Base-by-base conservation (phyloP, 1,140 invertebrate genomes). In the Berghia stephanieae region DNA sequence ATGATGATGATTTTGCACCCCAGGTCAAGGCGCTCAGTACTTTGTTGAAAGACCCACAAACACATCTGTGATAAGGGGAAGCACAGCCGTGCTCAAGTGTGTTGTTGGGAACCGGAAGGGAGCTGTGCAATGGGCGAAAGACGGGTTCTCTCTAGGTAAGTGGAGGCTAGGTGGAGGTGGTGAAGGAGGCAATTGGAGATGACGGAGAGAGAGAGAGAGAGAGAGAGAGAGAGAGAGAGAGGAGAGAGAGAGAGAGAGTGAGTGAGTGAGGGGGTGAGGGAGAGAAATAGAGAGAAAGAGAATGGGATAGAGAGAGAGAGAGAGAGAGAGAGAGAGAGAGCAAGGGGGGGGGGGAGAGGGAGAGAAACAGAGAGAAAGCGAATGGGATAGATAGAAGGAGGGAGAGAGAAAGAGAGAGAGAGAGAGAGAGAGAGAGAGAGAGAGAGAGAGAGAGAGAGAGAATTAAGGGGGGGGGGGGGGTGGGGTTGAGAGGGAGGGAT, bases 101-200 rank as follows among this genome's bases (percentile, higher is more conserved):
- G 94, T 95, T 84, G 93, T 98, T 31, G 92, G 93, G 43, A 94
- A 97, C 89, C 90, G 94, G 82, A 93, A 92, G 34, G 96, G 96
- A 24, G 92, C 92, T 79, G 95, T 97, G 75, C 96, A 98, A 87
- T 98, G 96, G 96, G 95, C 95, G 69, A 97, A 97, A 89, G 96
- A 98, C 90, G 96, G 96, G 78, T 96, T 97, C 86, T 95, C 95
- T 40, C 92, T 97, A 81, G 83, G 83, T 83, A 75, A 75, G 79
- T 81, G 1, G 18, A 49, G n/a, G 6, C 42, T 42, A 27, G 8
- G 36, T 27, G 52, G 18, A 31, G 16, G 36, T 10, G 1, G 10
- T 2, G n/a, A 42, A 40, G n/a, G 16, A 60, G 38, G 49, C 6
- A 40, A 24, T 5, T 16, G 24, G 49, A 52, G 49, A 52, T 21